These are phyloP conservation scores for Micromesistius poutassou DNA, from an alignment of 2,797 vertebrate genomes.

Conservation along the genomic window DNA sequence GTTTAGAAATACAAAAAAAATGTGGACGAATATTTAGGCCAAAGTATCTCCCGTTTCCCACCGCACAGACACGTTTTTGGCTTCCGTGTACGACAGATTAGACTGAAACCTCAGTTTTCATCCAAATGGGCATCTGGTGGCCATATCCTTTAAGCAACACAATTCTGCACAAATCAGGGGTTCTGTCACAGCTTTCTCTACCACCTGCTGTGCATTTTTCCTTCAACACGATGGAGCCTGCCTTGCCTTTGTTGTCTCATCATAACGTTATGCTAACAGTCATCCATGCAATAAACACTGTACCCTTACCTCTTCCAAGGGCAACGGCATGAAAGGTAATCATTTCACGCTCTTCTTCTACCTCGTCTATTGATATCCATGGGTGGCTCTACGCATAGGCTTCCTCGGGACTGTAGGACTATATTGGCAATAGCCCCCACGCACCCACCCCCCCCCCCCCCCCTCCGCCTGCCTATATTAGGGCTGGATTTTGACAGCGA, in stretches of 20 bases:
- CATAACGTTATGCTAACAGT: conserved; percentile 73
- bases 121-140: conserved; percentile 86
- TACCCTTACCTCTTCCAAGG: conserved; percentile 64
- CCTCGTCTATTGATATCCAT: too few relatives aligned
- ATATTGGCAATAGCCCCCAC: conserved; percentile 67
- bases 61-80: conserved; percentile 63
- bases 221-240: conserved; percentile 72
- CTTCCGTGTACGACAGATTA: conserved; percentile 71
- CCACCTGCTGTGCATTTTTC: conserved; percentile 79
- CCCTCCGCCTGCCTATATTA: conserved; percentile 19
- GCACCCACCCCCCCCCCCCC: conserved; percentile 36
- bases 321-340: conserved; percentile 44
- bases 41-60: conserved; percentile 58
- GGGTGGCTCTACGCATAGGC: neutral
- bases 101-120: conserved; percentile 79
- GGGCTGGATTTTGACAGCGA: conserved; percentile 68
- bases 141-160: conserved; percentile 85
- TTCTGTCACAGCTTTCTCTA: conserved; percentile 80
- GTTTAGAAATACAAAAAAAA: conserved; percentile 10
- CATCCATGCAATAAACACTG: conserved; percentile 64
- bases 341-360: neutral
- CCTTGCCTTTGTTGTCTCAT: conserved; percentile 76
- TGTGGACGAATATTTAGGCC: conserved; percentile 10
- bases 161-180: conserved; percentile 82
- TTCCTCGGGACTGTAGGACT: conserved; percentile 39